Base-by-base conservation (phyloP, 2,888 invertebrate species). In the Lampropteryx suffumata region DNA sequence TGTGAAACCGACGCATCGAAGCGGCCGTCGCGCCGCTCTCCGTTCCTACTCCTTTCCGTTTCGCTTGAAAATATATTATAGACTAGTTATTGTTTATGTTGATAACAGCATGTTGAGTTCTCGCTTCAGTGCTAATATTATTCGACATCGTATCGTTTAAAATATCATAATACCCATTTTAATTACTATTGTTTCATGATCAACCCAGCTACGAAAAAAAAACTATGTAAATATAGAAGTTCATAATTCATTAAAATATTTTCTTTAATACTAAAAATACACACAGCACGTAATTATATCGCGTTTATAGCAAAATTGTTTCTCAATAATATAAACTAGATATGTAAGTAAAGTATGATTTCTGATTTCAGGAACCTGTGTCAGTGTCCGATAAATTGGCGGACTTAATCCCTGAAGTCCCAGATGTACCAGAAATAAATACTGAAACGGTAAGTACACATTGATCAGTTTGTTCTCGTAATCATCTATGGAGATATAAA, bases 401-500 rank as follows among this genome's bases (percentile, higher is more conserved):
- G 21, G 89, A 87, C 53, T 69, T 89, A 67, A 84, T 89, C 59
- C 83, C 89, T 7, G 89, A 89, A 65, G 69, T 88, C 44, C 84
- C 89, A 37, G 76, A 81, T 59, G 76, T 89, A 60, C 86, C 87
- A 64, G 87, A 86, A 62, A 59, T 87, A 53, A 84, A 81, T 62
- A 82, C 81, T 49, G 87, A 87, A 73, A 74, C 76, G 82, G 88
- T 88, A 78, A 41, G 1, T 26, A 11, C 4, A 1, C 6, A 9
- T 2, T 33, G 11, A 29, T 29, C 5, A 11, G n/a, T n/a, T 24
- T 27, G 0, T 14, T 35, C n/a, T 24, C 0, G 11, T 13, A 1
- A 13, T 17, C 17, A 4, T 17, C 17, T 17, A 17, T 17, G 17
- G 10, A n/a, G n/a, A n/a, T n/a, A n/a, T n/a, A n/a, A n/a, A n/a